Conservation (phyloP, 2,113 vertebrate species). For the Leuciscus idus region DNA sequence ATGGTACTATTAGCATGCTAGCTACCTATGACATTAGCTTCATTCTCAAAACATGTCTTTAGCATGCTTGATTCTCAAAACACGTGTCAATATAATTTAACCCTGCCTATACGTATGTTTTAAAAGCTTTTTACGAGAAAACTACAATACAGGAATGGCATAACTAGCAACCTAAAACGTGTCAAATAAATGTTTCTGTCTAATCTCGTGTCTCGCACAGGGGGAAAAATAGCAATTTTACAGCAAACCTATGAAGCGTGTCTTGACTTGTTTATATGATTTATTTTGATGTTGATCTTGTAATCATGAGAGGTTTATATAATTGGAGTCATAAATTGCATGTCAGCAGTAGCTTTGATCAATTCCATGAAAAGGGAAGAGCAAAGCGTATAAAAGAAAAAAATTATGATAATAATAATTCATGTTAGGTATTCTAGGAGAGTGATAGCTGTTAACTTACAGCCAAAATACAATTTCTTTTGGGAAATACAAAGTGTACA, state of each 20-base stretch:
- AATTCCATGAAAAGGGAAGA: slow-evolving; percentile 12
- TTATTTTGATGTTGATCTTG: slow-evolving; percentile 31
- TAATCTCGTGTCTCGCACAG: neutral
- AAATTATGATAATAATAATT: neutral
- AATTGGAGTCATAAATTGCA: slow-evolving; percentile 11
- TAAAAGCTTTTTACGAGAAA: neutral
- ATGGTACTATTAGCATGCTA: neutral
- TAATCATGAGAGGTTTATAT: slow-evolving; percentile 40
- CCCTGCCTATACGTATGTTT: slow-evolving; percentile 2
- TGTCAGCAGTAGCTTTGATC: slow-evolving; percentile 9
- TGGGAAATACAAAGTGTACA: neutral
- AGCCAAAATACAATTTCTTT: neutral
- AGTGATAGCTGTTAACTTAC: neutral
- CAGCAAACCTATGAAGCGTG: neutral
- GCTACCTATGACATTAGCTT: neutral
- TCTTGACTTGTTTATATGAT: slow-evolving; percentile 22
- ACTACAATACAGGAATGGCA: neutral
- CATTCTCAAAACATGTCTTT: neutral
- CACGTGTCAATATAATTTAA: slow-evolving; percentile 15
- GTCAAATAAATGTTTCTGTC: slow-evolving; percentile 27
- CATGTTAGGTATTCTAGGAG: neutral
- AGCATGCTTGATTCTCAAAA: too few relatives aligned
- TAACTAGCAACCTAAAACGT: neutral
- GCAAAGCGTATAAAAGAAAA: neutral
- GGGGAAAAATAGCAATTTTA: slow-evolving; percentile 11